Conservation (phyloP, 1,140 invertebrate genomes). For the Yoshiicerus persimilis region DNA sequence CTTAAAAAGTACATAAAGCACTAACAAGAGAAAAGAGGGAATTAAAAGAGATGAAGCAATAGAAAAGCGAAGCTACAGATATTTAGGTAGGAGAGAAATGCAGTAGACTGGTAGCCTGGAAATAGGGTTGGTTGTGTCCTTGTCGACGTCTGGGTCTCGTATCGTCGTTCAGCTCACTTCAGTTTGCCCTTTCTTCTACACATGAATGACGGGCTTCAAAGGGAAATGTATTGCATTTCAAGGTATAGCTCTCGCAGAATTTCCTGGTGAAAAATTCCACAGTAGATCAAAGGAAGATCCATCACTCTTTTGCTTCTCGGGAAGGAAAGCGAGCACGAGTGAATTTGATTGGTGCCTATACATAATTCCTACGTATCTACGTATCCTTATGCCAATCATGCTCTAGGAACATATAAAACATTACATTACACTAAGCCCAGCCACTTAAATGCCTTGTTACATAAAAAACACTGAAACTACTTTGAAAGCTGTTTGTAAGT, state of each 20-base stretch:
- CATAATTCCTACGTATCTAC: not conserved
- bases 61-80: not conserved
- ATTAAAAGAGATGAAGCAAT: not conserved
- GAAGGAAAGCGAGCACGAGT: not conserved
- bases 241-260: not conserved
- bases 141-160: not conserved
- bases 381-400: not conserved
- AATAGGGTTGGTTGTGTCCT: not conserved
- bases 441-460: not conserved
- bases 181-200: conserved; percentile 22
- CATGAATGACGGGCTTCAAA: conserved; percentile 31
- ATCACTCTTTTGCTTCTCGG: not conserved
- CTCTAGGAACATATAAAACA: not conserved
- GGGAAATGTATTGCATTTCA: conserved; percentile 22
- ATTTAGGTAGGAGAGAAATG: not conserved
- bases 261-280: conserved; percentile 28
- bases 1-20: not conserved
- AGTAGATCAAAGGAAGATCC: conserved; percentile 32
- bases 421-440: not conserved
- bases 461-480: not conserved
- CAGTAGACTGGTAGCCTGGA: not conserved
- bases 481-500: not conserved
- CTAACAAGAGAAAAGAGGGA: not conserved
- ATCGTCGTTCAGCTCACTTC: not conserved
- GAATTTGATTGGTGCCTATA: not conserved